Conservation (phyloP, 2,113 vertebrate genomes). For the Hippocampus barbouri region DNA sequence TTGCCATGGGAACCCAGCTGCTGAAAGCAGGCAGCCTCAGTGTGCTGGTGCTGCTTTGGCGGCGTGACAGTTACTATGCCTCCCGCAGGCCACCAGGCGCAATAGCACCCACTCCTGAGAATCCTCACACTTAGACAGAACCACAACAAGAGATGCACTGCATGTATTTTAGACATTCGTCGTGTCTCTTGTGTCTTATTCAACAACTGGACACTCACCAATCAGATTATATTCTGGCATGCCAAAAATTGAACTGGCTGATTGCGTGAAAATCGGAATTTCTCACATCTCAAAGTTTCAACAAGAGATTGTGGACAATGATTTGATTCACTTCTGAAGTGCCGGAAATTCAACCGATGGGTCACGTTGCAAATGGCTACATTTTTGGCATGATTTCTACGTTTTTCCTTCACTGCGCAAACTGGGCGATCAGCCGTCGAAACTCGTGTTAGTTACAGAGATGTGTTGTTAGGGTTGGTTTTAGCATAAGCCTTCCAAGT, state of each 20-base stretch:
- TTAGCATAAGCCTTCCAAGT: background rate
- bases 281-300: too few species aligned
- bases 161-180: too few species aligned
- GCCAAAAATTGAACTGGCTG: background rate
- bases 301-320: background rate
- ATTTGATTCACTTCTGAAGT: background rate
- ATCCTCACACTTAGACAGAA: background rate
- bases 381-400: background rate
- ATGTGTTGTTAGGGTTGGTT: background rate
- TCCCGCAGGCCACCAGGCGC: slow-evolving; percentile 44
- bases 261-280: too few species aligned
- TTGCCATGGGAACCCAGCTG: slow-evolving; percentile 74
- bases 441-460: too few species aligned
- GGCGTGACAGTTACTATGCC: slow-evolving; percentile 49
- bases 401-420: too few species aligned
- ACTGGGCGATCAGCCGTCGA: too few species aligned
- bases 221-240: background rate
- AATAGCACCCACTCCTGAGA: slow-evolving; percentile 12
- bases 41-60: slow-evolving; percentile 12
- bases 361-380: background rate
- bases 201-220: background rate
- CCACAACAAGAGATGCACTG: background rate
- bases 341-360: background rate
- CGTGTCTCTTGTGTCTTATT: too few species aligned
- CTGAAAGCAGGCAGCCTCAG: slow-evolving; percentile 70